A percentile compares a stretch with the other conserved stretches of the same genome.
Conservation (phyloP, 2,113 vertebrate species). For the Gopherus flavomarginatus region DNA sequence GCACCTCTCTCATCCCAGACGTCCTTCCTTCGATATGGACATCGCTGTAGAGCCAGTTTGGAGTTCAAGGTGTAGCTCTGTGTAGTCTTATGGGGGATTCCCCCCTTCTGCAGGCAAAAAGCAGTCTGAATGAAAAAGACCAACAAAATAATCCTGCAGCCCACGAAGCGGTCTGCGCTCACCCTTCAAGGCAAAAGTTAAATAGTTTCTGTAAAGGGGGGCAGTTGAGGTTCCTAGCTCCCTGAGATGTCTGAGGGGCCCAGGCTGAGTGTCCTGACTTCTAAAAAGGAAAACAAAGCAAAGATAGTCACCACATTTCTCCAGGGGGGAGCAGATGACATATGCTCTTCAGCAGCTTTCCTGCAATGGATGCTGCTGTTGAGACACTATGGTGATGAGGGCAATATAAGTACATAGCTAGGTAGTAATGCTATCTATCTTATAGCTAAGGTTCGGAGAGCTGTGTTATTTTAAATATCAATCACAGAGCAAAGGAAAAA, state of each 20-base stretch:
- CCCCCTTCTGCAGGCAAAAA: neutral
- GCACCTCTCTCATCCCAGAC: neutral
- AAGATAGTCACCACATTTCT: neutral
- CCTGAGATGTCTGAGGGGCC: neutral
- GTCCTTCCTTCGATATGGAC: neutral
- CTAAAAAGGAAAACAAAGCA: neutral
- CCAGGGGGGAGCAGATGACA: neutral
- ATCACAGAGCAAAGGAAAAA: neutral
- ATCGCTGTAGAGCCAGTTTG: neutral
- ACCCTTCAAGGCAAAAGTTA: neutral
- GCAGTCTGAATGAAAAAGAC: neutral
- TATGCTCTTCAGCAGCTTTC: neutral
- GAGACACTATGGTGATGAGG: neutral
- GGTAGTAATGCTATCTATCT: neutral
- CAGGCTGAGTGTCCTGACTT: neutral
- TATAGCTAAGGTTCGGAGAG: neutral
- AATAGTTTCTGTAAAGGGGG: neutral
- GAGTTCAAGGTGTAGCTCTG: neutral
- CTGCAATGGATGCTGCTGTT: constrained; percentile 8
- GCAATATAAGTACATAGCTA: neutral
- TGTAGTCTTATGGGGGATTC: too few relatives aligned
- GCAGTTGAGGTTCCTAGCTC: neutral
- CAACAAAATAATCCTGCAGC: neutral
- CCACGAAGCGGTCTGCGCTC: neutral
- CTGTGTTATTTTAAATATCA: neutral